Conservation (phyloP, 2,113 vertebrate genomes). For the Camelus bactrianus region DNA sequence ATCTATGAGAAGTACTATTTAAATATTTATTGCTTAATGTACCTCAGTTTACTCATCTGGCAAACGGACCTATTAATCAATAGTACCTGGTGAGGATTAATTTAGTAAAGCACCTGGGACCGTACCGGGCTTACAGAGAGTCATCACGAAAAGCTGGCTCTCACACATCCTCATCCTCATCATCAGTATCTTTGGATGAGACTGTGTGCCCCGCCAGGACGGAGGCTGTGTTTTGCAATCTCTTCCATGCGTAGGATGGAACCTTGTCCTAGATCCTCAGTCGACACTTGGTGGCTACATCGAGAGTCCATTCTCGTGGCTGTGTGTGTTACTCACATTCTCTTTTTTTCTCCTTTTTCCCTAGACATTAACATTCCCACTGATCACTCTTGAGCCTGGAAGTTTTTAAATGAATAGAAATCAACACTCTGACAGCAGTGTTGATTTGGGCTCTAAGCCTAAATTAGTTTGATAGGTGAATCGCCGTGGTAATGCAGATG, state of each 20-base stretch:
- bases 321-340: rapidly evolving
- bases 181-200: not conserved
- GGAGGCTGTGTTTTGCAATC: not conserved
- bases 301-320: not conserved
- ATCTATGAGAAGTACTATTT: not conserved
- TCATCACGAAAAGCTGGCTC: too few relatives aligned
- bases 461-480: constrained; percentile 61
- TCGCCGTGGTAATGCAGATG: not conserved
- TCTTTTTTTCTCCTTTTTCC: not conserved
- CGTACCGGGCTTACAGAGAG: not conserved
- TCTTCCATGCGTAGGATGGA: rapidly evolving
- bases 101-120: not conserved
- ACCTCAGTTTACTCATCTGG: not conserved
- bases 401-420: constrained; percentile 58
- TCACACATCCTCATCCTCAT: rapidly evolving
- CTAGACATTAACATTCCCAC: constrained; percentile 42
- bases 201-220: not conserved
- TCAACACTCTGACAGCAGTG: constrained; percentile 59
- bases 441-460: constrained; percentile 55
- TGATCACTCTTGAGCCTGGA: constrained; percentile 48
- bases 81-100: not conserved
- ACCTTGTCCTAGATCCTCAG: rapidly evolving
- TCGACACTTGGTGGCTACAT: not conserved
- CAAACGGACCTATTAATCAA: not conserved
- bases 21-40: too few relatives aligned